Base-by-base conservation (phyloP, 2,797 vertebrate species). In the Myotis findleyi region DNA sequence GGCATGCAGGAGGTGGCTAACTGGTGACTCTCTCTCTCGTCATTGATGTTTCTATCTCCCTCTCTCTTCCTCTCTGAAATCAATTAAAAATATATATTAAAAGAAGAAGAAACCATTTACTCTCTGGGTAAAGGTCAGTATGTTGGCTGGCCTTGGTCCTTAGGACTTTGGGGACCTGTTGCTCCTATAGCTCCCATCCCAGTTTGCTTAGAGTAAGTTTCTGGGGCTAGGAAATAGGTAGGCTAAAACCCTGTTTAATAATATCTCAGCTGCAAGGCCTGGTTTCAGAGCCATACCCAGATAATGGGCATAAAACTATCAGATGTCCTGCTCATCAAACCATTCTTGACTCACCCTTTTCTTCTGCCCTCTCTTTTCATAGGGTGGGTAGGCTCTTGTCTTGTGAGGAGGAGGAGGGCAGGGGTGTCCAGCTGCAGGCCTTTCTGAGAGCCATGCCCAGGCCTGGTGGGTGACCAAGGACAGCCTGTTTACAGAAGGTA, bases 41-140 rank as follows among this genome's bases (percentile, higher is more conserved):
- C 59, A 30, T 62, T 62, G 59, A 62, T 62, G 27, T 62, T 62
- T 30, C 59, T 62, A 13, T 62, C 27, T 59, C 25, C 57, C 20
- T 55, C 53, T 57, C 23, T 59, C 23, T 59, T 12, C 57, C 57
- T 59, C 57, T 59, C 57, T 51, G 49, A 59, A 59, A 59, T 59
- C 57, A 57, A 57, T 25, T 23, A 51, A 51, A 51, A 25, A 57
- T 23, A 57, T 23, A 5, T 25, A 57, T 55, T 47, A 12, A 47
- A 47, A 47, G 13, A 47, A 47, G 14, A 51, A 51, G 83, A 95
- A 91, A 49, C 85, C 59, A 7, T 93, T 77, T 91, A 85, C n/a
- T 94, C 66, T 25, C 30, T 57, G 14, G 44, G 53, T 75, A 69
- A 72, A 85, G 71, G 85, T 81, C 49, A 80, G 6, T 62, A 10